Base-by-base conservation (phyloP, 2,113 vertebrate species). In the Benitochromis conjunctus region DNA sequence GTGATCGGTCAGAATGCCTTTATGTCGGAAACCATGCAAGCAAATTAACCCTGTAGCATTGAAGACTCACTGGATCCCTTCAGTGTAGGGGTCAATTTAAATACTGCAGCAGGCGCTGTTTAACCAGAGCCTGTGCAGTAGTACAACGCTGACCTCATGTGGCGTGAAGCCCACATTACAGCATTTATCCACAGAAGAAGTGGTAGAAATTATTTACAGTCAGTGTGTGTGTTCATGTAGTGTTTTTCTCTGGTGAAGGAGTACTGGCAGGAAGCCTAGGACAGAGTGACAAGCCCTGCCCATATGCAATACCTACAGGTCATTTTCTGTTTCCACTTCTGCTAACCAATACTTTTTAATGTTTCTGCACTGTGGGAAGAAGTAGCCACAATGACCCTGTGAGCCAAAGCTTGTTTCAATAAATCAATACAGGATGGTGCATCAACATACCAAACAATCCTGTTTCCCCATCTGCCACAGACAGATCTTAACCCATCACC, bases 401-500 rank as follows among this genome's bases (percentile, higher is more conserved):
- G 74, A 74, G 60, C 38, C 36, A 18, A 29, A 58, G 21, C 53
- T 74, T 54, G 64, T 55, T 31, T 80, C 9, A 62, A 36, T 41
- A 13, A 85, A 88, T 90, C 84, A 89, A 81, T n/a, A 7, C 71
- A 48, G 31, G 26, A 85, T 31, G 51, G 43, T 31, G 14, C 54
- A 46, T 74, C 4, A 5, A 16, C 80, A 86, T 77, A 81, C 79
- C 77, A 54, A 79, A 41, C 53, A 74, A 69, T 79, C 19, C 43
- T 78, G 26, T 85, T 88, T 79, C 55, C 81, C 71, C 71, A 46
- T 74, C 56, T 57, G 80, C 77, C 79, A 48, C 84, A 81, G 51
- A 64, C 83, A 77, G 62, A 90, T 86, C 81, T 38, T 16, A 62
- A 88, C 88, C 84, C 92, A 85, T 77, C 89, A 43, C 55, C 79